Evolutionary conservation across 2,888 invertebrate species (phyloP).

Genomic region (Andrena haemorrhoa): DNA sequence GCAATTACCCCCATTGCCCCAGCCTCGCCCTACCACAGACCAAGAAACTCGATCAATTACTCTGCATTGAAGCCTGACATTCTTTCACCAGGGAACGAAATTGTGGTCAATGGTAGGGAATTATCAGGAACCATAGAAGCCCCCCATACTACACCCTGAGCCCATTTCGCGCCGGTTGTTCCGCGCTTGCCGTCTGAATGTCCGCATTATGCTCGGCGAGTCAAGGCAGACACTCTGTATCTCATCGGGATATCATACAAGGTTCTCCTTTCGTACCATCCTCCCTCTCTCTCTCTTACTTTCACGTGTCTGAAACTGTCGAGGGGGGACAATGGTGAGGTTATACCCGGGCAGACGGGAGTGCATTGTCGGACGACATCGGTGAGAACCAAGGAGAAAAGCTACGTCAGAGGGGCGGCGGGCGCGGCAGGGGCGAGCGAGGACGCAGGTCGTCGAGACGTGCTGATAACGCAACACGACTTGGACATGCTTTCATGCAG

Average conservation of each 20-base stretch:
- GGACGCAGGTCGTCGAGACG: slow-evolving; percentile 23
- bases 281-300: slow-evolving; percentile 40
- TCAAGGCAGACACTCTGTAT: slow-evolving; percentile 56
- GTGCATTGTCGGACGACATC: slow-evolving; percentile 55
- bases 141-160: slow-evolving; percentile 21
- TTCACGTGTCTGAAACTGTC: slow-evolving; percentile 54
- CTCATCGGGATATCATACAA: slow-evolving; percentile 51
- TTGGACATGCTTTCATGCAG: background rate
- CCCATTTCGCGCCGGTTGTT: slow-evolving; percentile 40
- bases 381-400: slow-evolving; percentile 59
- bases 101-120: background rate
- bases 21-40: no score
- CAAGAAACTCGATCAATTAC: no score
- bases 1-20: background rate
- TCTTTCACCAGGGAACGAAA: background rate
- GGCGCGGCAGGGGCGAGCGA: background rate
- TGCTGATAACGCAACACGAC: slow-evolving; percentile 30
- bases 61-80: no score
- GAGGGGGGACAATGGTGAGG: slow-evolving; percentile 58
- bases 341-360: slow-evolving; percentile 57
- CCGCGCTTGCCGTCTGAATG: slow-evolving; percentile 41
- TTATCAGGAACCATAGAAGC: background rate
- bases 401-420: slow-evolving; percentile 34
- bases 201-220: slow-evolving; percentile 49
- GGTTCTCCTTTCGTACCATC: slow-evolving; percentile 34